phyloP scores from a whole-genome alignment of 1,140 invertebrate genomes.

The Colletes latitarsis region DNA sequence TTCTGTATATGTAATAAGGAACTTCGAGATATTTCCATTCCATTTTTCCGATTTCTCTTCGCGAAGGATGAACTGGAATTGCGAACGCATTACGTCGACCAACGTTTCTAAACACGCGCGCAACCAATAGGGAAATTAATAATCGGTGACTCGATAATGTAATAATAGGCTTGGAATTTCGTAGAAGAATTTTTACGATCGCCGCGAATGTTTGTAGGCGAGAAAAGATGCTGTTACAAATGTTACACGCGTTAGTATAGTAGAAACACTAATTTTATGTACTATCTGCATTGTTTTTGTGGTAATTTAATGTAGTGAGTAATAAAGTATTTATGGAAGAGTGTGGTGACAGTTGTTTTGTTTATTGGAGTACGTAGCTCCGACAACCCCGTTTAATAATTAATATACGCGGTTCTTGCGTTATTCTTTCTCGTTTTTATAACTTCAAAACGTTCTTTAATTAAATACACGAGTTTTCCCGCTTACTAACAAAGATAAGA shows the following conservation, averaged over 20 bases:
- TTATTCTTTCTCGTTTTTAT: too few species aligned
- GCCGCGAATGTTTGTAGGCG: not conserved
- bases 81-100: not conserved
- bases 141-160: not conserved
- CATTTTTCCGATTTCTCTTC: not conserved
- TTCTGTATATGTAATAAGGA: not conserved
- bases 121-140: not conserved
- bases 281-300: not conserved
- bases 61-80: not conserved
- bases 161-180: not conserved
- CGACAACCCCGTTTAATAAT: too few species aligned
- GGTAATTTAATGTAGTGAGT: not conserved
- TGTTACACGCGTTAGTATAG: not conserved
- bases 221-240: not conserved
- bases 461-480: too few species aligned
- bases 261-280: not conserved
- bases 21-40: not conserved
- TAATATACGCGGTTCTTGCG: too few species aligned
- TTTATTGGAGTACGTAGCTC: not conserved
- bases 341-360: not conserved
- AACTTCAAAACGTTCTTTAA: too few species aligned
- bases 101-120: not conserved
- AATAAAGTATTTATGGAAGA: slow-evolving; percentile 33
- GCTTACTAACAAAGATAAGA: too few species aligned
- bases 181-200: not conserved